These are phyloP conservation scores for Onychorhynchus coronatus DNA, from an alignment of 2,113 vertebrate species.

Conservation along the genomic window DNA sequence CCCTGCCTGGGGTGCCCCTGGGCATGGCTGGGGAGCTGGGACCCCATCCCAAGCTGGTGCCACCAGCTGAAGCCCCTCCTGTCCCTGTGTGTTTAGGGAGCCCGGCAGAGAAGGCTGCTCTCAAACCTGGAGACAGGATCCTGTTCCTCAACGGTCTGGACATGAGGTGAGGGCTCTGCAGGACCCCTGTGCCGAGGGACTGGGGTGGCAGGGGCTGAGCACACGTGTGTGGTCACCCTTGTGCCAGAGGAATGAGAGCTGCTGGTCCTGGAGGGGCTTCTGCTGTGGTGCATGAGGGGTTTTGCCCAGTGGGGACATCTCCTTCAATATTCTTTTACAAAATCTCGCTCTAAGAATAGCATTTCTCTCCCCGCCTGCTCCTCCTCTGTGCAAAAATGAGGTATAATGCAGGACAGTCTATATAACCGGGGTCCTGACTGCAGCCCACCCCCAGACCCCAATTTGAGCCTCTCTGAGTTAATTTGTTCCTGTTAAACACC, in stretches of 20 bases:
- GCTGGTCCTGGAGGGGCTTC: not conserved
- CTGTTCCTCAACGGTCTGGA: slow-evolving; percentile 97
- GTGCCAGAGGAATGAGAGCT: fast-evolving
- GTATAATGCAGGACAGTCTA: fast-evolving
- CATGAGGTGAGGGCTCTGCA: slow-evolving; percentile 86
- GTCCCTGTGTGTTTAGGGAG: slow-evolving; percentile 77
- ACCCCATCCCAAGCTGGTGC: not conserved
- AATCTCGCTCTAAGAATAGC: not conserved
- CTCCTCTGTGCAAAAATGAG: not conserved
- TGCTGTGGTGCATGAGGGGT: fast-evolving
- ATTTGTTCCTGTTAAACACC: fast-evolving
- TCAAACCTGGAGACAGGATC: slow-evolving; percentile 91
- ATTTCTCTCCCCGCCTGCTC: not conserved
- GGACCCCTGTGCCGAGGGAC: not conserved
- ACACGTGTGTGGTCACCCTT: fast-evolving
- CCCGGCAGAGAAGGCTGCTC: slow-evolving; percentile 91
- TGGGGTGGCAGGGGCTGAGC: not conserved
- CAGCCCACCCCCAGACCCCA: not conserved
- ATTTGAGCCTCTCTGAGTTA: not conserved
- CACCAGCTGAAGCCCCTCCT: not conserved
- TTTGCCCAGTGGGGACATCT: not conserved
- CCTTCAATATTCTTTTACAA: not conserved
- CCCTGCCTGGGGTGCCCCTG: not conserved
- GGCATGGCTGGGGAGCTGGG: fast-evolving
- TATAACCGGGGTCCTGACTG: not conserved